Percentiles rank a stretch among this genome's conserved stretches.
phyloP scores from a whole-genome alignment of 1,140 invertebrate species.

The Cydia fagiglandana region DNA sequence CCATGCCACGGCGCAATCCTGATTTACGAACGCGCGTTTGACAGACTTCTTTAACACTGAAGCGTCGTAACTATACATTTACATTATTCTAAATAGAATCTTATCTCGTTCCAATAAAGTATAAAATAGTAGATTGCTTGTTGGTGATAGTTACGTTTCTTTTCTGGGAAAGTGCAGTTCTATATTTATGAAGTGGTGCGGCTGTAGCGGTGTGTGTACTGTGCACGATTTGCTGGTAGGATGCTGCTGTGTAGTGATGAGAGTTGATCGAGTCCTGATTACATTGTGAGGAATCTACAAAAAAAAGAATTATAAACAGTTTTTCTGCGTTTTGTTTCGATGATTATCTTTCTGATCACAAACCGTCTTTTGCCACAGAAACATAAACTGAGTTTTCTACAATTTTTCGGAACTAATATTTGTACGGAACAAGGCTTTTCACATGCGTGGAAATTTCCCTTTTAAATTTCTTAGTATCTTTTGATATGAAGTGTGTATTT shows the following conservation, averaged over 20 bases:
- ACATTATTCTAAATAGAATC: background rate
- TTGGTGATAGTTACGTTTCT: background rate
- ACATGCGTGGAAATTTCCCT: too few relatives aligned
- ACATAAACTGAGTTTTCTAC: too few relatives aligned
- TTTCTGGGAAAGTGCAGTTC: background rate
- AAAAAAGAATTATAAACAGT: too few relatives aligned
- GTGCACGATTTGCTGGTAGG: background rate
- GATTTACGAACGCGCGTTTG: conserved; percentile 22
- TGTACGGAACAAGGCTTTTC: too few relatives aligned
- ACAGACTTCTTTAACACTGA: background rate
- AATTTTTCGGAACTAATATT: too few relatives aligned
- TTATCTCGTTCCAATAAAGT: background rate
- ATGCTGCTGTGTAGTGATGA: background rate
- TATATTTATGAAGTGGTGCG: conserved; percentile 15
- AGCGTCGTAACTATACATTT: background rate
- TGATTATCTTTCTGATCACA: too few relatives aligned
- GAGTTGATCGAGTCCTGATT: background rate
- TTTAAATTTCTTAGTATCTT: too few relatives aligned
- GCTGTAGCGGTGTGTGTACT: conserved; percentile 7
- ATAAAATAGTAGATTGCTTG: background rate
- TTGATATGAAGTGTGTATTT: too few relatives aligned
- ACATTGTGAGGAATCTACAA: background rate
- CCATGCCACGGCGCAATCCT: conserved; percentile 7
- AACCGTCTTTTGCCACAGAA: too few relatives aligned
- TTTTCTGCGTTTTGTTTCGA: too few relatives aligned